Conservation (phyloP, 64 coral and sea anemone genomes). For the Montipora efflorescens region DNA sequence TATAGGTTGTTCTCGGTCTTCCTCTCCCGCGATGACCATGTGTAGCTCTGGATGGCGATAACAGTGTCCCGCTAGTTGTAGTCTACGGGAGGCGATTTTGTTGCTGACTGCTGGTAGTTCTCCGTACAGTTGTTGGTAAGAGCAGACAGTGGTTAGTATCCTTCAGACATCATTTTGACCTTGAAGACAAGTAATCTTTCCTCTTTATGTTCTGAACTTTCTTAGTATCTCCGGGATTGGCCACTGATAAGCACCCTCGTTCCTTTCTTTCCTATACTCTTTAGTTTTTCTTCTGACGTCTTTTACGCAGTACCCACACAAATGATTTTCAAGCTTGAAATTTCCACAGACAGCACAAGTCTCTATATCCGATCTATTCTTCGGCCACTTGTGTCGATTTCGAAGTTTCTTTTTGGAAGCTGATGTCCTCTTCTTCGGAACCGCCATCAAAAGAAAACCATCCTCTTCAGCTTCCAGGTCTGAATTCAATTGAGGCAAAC, state of each 20-base stretch:
- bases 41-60: too few relatives aligned
- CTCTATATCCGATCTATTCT: slow-evolving; percentile 96
- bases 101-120: too few relatives aligned
- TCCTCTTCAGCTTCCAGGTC: neutral
- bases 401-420: slow-evolving; percentile 89
- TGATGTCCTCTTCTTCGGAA: slow-evolving; percentile 93
- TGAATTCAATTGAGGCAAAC: neutral
- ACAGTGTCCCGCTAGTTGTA: too few relatives aligned
- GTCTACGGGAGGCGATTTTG: too few relatives aligned
- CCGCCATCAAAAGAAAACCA: slow-evolving; percentile 87
- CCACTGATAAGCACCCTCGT: slow-evolving; percentile 72
- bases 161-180: neutral
- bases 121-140: neutral
- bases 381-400: slow-evolving; percentile 93
- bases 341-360: slow-evolving; percentile 92
- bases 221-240: slow-evolving; percentile 84
- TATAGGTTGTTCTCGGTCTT: too few relatives aligned
- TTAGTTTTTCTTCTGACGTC: slow-evolving; percentile 69
- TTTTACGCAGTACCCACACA: slow-evolving; percentile 91
- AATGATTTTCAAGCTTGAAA: slow-evolving; percentile 85
- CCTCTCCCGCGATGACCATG: too few relatives aligned
- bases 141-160: neutral
- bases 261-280: slow-evolving; percentile 61
- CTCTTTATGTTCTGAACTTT: slow-evolving; percentile 60
- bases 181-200: neutral